Evolutionary conservation across 2,888 invertebrate genomes (phyloP).

Genomic region (Papilio demoleus): DNA sequence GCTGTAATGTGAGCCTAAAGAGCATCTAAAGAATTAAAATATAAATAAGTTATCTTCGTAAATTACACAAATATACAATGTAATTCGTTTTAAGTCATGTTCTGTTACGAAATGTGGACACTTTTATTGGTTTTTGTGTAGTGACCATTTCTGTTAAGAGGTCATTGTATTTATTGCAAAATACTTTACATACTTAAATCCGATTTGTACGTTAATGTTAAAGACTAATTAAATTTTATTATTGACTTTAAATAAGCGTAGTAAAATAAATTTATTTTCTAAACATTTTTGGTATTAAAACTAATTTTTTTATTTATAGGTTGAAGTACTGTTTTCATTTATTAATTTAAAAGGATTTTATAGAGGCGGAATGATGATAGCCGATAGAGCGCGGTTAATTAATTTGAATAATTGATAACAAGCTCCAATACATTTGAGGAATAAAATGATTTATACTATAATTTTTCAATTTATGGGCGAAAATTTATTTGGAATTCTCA

Average conservation of each 20-base stretch:
- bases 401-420: slow-evolving; percentile 22
- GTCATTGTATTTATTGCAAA: slow-evolving; percentile 18
- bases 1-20: neutral
- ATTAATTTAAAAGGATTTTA: slow-evolving; percentile 13
- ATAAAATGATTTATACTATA: slow-evolving; percentile 16
- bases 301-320: no score
- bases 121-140: slow-evolving; percentile 27
- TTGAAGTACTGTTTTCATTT: slow-evolving; percentile 10
- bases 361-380: slow-evolving; percentile 14
- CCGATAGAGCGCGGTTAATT: slow-evolving; percentile 29
- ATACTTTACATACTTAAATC: slow-evolving; percentile 26
- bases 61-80: neutral
- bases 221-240: neutral
- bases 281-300: no score
- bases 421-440: slow-evolving; percentile 19
- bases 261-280: no score
- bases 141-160: slow-evolving; percentile 31
- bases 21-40: neutral
- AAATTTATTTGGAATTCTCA: neutral
- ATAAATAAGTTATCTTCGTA: neutral
- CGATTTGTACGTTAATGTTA: slow-evolving; percentile 18
- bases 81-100: slow-evolving; percentile 19
- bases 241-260: slow-evolving; percentile 13
- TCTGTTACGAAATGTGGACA: slow-evolving; percentile 29
- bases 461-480: neutral